Evolutionary conservation across 2,888 invertebrate species (phyloP).

Genomic region (Eremobia ochroleuca): DNA sequence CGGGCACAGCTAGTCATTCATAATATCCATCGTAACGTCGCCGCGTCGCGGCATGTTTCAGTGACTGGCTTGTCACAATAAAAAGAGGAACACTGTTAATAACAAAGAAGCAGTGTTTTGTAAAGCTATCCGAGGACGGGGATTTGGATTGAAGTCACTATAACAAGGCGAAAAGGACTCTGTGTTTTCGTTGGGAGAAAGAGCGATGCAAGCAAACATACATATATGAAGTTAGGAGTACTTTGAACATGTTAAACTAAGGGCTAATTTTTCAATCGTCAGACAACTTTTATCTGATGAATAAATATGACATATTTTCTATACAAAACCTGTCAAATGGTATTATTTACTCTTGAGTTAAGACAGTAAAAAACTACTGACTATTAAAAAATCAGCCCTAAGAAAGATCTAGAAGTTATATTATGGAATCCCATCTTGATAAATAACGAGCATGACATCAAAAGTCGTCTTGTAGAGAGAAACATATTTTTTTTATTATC

Average conservation of each 20-base stretch:
- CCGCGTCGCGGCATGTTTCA: conserved; percentile 17
- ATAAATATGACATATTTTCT: not conserved
- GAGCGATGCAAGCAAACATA: not conserved
- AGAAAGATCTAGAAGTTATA: not conserved
- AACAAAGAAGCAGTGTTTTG: conserved; percentile 35
- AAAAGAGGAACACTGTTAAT: conserved; percentile 29
- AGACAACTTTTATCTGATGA: not conserved
- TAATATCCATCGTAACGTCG: conserved; percentile 38
- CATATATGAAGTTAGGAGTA: not conserved
- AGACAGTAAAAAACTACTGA: too few relatives aligned
- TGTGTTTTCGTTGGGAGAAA: not conserved
- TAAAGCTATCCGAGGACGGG: not conserved
- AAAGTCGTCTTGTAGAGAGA: not conserved
- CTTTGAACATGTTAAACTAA: not conserved
- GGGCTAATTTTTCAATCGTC: not conserved
- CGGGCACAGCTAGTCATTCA: conserved; percentile 10
- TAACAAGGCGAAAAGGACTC: conserved; percentile 11
- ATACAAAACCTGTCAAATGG: not conserved
- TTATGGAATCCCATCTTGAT: not conserved
- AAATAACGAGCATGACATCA: not conserved
- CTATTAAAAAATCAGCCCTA: not conserved
- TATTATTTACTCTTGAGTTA: not conserved
- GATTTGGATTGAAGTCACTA: conserved; percentile 9
- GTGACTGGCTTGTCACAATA: conserved; percentile 25
- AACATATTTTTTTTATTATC: too few relatives aligned